Percentiles rank a stretch among this genome's conserved stretches.
phyloP scores from a whole-genome alignment of 2,888 invertebrate species.

The Hymenopus coronatus region DNA sequence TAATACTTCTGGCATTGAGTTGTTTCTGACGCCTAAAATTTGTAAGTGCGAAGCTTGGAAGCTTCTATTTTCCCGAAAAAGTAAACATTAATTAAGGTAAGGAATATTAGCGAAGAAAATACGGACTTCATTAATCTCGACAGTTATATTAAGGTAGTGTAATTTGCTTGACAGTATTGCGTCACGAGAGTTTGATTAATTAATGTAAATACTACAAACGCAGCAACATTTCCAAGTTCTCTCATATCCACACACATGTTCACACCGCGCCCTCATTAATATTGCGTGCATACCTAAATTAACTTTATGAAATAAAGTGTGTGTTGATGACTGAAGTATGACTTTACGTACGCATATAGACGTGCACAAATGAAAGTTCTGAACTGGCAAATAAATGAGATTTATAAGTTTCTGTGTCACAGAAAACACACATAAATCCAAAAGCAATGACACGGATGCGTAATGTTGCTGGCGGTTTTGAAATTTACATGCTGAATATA shows the following conservation, averaged over 20 bases:
- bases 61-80: too few relatives aligned
- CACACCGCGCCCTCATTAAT: not conserved
- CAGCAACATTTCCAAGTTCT: not conserved
- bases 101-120: not conserved
- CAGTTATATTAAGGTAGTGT: not conserved
- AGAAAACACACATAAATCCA: not conserved
- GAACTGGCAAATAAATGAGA: not conserved
- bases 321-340: not conserved
- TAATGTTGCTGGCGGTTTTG: not conserved
- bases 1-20: too few relatives aligned
- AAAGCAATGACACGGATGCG: not conserved
- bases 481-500: not conserved
- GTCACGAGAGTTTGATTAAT: not conserved
- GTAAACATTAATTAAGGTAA: not conserved
- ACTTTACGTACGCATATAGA: not conserved
- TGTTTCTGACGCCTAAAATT: too few relatives aligned
- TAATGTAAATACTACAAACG: not conserved
- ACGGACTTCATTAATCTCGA: not conserved
- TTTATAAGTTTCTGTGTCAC: not conserved
- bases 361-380: not conserved
- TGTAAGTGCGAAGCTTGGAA: too few relatives aligned
- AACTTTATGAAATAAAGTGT: not conserved
- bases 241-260: not conserved
- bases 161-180: not conserved
- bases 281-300: not conserved